These are phyloP conservation scores for Phoeniculus purpureus DNA, from an alignment of 2,797 vertebrate species.

Conservation along the genomic window DNA sequence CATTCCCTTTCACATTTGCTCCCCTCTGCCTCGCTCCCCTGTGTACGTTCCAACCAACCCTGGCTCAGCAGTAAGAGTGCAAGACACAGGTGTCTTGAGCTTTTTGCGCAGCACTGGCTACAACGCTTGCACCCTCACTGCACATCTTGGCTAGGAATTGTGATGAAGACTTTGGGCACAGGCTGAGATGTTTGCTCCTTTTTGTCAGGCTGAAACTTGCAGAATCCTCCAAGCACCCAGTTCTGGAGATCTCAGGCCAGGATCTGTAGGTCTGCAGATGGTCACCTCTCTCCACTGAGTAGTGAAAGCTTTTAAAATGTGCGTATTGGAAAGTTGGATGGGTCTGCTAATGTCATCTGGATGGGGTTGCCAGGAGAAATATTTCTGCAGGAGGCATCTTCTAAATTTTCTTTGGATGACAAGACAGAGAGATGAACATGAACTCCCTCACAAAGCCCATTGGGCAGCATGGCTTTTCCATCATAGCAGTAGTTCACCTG, in stretches of 20 bases:
- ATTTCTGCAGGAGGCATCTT: not conserved
- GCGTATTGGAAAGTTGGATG: not conserved
- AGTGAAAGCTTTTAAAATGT: not conserved
- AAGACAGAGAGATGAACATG: accelerated
- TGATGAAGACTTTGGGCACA: accelerated
- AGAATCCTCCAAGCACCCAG: not conserved
- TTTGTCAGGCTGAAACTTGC: not conserved
- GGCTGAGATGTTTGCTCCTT: not conserved
- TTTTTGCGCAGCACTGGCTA: not conserved
- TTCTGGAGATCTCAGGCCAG: not conserved
- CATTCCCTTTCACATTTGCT: too few species aligned
- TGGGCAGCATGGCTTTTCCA: not conserved
- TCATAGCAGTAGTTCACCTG: accelerated
- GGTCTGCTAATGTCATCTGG: not conserved
- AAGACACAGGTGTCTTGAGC: not conserved
- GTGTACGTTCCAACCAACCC: not conserved
- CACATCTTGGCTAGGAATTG: not conserved
- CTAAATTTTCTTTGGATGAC: not conserved
- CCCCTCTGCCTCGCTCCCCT: not conserved
- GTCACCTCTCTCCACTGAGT: not conserved
- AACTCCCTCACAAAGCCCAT: not conserved
- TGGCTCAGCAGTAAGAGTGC: not conserved
- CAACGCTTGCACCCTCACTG: not conserved
- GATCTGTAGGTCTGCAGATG: not conserved
- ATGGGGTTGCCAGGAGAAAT: not conserved